These are phyloP conservation scores for Takifugu flavidus DNA, from an alignment of 2,113 vertebrate species.

Conservation along the genomic window DNA sequence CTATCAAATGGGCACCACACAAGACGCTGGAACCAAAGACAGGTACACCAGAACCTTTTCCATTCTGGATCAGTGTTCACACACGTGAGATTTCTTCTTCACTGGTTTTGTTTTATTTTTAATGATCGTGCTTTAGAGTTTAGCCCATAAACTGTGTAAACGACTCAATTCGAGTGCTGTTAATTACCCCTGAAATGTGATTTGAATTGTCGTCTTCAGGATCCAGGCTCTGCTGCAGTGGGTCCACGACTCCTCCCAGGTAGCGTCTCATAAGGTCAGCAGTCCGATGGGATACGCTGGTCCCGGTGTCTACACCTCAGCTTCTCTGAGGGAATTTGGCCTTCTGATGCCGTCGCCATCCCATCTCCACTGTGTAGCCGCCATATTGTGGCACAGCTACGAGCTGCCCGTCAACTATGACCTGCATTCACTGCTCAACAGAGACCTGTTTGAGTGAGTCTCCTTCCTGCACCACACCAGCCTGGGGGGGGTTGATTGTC, in stretches of 20 bases:
- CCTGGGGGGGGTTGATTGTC: too few relatives aligned
- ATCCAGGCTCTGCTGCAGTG: constrained; percentile 96
- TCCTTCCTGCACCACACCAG: background rate
- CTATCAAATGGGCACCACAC: constrained; percentile 97
- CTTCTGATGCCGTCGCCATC: constrained; percentile 98
- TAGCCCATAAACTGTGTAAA: too few relatives aligned
- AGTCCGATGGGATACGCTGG: constrained; percentile 77
- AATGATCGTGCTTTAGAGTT: too few relatives aligned
- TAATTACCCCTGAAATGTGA: too few relatives aligned
- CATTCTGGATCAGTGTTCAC: too few relatives aligned
- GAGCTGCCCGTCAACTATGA: constrained; percentile 95
- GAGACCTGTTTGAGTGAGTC: constrained; percentile 96
- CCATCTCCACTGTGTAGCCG: constrained; percentile 94
- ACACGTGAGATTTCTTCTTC: too few relatives aligned
- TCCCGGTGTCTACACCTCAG: constrained; percentile 56
- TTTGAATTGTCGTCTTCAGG: constrained; percentile 63
- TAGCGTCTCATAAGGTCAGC: constrained; percentile 88
- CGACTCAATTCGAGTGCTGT: too few relatives aligned
- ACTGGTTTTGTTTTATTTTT: too few relatives aligned
- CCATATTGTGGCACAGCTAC: constrained; percentile 96
- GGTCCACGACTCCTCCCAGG: constrained; percentile 93
- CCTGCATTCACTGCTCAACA: constrained; percentile 87
- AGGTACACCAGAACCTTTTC: constrained; percentile 72
- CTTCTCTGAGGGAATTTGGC: constrained; percentile 86
- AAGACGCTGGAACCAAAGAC: constrained; percentile 96